Percentiles rank a stretch among this genome's conserved stretches.
Conservation (phyloP, 2,888 invertebrate species). For the Drosophila algonquin region DNA sequence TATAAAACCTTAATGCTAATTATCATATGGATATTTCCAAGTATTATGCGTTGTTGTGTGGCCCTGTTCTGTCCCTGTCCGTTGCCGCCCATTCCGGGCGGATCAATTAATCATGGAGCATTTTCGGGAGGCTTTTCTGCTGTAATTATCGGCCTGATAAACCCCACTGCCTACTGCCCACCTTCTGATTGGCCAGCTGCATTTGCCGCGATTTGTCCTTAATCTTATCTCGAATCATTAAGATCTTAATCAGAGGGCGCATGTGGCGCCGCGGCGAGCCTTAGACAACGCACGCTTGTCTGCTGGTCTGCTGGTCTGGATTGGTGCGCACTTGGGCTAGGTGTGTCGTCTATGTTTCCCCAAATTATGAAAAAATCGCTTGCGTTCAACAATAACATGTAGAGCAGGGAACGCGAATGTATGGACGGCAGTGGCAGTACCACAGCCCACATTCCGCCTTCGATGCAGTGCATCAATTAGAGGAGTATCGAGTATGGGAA, state of each 20-base stretch:
- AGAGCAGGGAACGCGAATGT: neutral
- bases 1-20: conserved; percentile 76
- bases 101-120: conserved; percentile 48
- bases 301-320: too few relatives aligned
- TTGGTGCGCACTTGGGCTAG: neutral
- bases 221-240: conserved; percentile 47
- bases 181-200: neutral
- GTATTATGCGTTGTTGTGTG: conserved; percentile 3
- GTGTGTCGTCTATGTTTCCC: neutral
- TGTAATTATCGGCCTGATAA: conserved; percentile 38
- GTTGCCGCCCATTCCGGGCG: conserved; percentile 19
- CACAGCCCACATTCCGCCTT: neutral
- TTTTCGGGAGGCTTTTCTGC: conserved; percentile 30
- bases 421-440: too few relatives aligned
- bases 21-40: conserved; percentile 64
- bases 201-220: conserved; percentile 19
- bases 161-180: conserved; percentile 16
- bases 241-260: conserved; percentile 43
- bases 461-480: too few relatives aligned
- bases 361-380: too few relatives aligned
- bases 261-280: conserved; percentile 33
- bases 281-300: conserved; percentile 24
- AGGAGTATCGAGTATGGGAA: too few relatives aligned
- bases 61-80: conserved; percentile 2
- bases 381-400: too few relatives aligned